These are phyloP conservation scores for Gymnobelideus leadbeateri DNA, from an alignment of 2,113 vertebrate species.

Conservation along the genomic window DNA sequence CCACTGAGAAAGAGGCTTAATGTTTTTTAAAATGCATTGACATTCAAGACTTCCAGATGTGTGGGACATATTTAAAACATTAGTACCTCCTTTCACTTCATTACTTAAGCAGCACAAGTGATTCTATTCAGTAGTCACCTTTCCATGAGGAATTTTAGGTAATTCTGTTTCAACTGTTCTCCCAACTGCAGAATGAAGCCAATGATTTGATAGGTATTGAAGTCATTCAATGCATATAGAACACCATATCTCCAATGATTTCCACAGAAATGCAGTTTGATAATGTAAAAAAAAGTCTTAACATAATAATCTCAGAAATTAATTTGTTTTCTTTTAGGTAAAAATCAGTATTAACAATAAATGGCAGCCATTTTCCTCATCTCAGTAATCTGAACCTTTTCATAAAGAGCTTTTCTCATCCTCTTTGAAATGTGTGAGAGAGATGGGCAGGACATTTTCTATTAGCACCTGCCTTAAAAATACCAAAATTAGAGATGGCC, in stretches of 20 bases:
- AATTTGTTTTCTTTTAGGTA: constrained; percentile 48
- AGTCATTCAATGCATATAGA: not conserved
- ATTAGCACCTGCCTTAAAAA: constrained; percentile 71
- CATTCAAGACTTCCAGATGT: constrained; percentile 9
- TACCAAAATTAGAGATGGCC: constrained; percentile 58
- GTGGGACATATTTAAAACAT: constrained; percentile 36
- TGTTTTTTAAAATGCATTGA: constrained; percentile 15
- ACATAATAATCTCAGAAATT: constrained; percentile 32
- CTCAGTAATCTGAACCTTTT: constrained; percentile 40
- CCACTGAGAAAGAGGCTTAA: not conserved
- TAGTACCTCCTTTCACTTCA: not conserved
- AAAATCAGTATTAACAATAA: constrained; percentile 25
- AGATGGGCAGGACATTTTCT: constrained; percentile 62
- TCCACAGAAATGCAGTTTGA: constrained; percentile 22
- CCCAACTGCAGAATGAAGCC: not conserved
- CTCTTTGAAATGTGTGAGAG: constrained; percentile 59
- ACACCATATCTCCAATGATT: not conserved
- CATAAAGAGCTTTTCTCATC: constrained; percentile 56
- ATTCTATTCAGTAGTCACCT: constrained; percentile 11
- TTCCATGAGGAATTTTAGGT: constrained; percentile 33
- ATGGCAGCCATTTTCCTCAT: constrained; percentile 53
- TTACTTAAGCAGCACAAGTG: constrained; percentile 9
- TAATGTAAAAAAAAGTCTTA: constrained; percentile 11
- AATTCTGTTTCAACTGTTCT: constrained; percentile 36
- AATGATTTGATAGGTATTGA: constrained; percentile 29